Base-by-base conservation (phyloP, 2,113 vertebrate genomes). In the Pomatorhinus ruficollis region DNA sequence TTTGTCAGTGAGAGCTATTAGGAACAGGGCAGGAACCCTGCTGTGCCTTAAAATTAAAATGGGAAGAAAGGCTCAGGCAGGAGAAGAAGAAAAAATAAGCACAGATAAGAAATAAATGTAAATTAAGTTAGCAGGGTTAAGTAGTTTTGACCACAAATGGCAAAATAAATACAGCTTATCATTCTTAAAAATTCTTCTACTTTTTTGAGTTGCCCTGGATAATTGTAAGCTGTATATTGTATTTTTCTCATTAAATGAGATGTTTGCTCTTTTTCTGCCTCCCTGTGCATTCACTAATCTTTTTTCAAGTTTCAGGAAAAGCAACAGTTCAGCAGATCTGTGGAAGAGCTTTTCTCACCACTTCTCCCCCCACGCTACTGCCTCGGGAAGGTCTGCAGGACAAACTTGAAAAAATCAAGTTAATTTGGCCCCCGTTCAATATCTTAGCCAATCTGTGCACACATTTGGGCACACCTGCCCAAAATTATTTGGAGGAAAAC, bases 21-120 rank as follows among this genome's bases (percentile, higher is more conserved):
- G 84, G 83, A 95, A 44, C 50, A 92, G 92, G 87, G 69, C 87
- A 93, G 90, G 54, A 97, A 85, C 77, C 87, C 80, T 94, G 77
- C 60, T 87, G 80, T 95, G 95, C 95, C 76, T 95, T 96, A 95
- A 97, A 97, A 96, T 96, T 97, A 97, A 82, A 95, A 72, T 0
- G 22, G 54, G 44, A 3, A 50, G 90, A 66, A 90, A 63, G 79
- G 6, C 69, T 92, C 35, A 83, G 47, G 27, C 20, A 12, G n/a
- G 25, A 82, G 40, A 75, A 87, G 64, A 33, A 83, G 83, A 88
- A 74, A 70, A 92, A 89, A 74, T 10, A 20, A 60, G 47, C 53
- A 76, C 30, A 91, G 74, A 78, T 95, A 86, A 92, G 82, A 95
- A 91, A 74, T 79, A 96, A 95, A 92, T 93, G 52, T 45, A 83